Conservation (phyloP, 2,113 vertebrate genomes). For the Alexandromys fortis region DNA sequence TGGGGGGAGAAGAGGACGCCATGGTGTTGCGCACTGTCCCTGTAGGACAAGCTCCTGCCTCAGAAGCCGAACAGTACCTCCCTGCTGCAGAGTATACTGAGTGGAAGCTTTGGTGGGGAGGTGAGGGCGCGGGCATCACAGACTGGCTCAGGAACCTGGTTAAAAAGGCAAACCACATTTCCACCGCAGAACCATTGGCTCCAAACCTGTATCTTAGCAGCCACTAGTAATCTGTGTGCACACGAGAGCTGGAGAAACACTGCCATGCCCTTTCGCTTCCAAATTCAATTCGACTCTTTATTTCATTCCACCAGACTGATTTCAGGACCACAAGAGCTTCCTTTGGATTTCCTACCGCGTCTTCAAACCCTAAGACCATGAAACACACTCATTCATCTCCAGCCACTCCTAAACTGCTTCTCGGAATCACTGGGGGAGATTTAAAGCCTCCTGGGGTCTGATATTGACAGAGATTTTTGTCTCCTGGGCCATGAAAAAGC, state of each 20-base stretch:
- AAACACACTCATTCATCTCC: not conserved
- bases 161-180: not conserved
- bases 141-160: not conserved
- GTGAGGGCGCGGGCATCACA: too few species aligned
- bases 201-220: conserved; percentile 30
- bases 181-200: not conserved
- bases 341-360: not conserved
- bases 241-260: conserved; percentile 25
- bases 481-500: not conserved
- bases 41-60: conserved; percentile 12
- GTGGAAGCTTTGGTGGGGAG: not conserved
- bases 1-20: not conserved
- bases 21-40: not conserved
- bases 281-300: conserved; percentile 20
- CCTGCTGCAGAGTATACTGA: not conserved
- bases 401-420: not conserved
- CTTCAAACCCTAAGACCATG: conserved; percentile 1
- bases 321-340: conserved; percentile 16
- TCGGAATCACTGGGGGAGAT: not conserved
- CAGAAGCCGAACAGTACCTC: not conserved
- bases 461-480: not conserved
- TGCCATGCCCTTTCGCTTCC: conserved; percentile 39
- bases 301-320: conserved; percentile 40
- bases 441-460: not conserved
- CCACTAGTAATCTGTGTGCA: not conserved